A percentile compares a stretch with the other conserved stretches of the same genome.
These are phyloP conservation scores for Drosophila recens DNA, from an alignment of 2,888 invertebrate genomes.

Conservation along the genomic window DNA sequence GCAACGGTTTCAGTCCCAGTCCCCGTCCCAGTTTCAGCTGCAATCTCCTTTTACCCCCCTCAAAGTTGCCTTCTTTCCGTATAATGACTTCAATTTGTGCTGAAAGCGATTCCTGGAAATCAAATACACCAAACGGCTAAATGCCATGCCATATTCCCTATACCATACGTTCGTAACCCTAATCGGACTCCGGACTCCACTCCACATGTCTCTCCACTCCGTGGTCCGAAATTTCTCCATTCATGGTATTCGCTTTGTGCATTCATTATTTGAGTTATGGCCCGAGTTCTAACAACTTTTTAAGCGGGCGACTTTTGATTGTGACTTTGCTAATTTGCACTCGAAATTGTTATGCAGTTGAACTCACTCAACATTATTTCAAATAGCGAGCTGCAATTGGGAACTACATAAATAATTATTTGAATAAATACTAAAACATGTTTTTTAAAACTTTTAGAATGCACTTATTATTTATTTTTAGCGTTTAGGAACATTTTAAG, in stretches of 20 bases:
- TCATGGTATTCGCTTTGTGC: slow-evolving; percentile 68
- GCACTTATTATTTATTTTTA: background rate
- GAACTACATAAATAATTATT: background rate
- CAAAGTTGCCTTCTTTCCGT: slow-evolving; percentile 4
- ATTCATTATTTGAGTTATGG: slow-evolving; percentile 56
- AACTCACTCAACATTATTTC: slow-evolving; percentile 4
- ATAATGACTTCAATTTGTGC: slow-evolving; percentile 81
- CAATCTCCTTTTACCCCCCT: slow-evolving; percentile 10
- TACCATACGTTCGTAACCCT: background rate
- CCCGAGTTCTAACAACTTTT: slow-evolving; percentile 47
- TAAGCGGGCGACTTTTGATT: slow-evolving; percentile 34
- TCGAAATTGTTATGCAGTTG: slow-evolving; percentile 35
- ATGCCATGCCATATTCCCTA: slow-evolving; percentile 75
- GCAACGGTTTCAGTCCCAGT: slow-evolving; percentile 18
- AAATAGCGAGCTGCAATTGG: background rate
- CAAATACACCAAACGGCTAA: slow-evolving; percentile 80
- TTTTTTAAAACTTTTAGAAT: background rate
- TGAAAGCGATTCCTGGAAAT: slow-evolving; percentile 82
- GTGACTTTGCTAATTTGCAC: slow-evolving; percentile 36
- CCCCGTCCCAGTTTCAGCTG: slow-evolving; percentile 26
- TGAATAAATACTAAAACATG: background rate
- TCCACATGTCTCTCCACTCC: slow-evolving; percentile 33
- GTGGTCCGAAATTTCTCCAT: slow-evolving; percentile 21
- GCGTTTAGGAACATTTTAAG: background rate
- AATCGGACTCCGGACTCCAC: slow-evolving; percentile 10